phyloP scores from a whole-genome alignment of 2,888 invertebrate species.

The Deroplatys truncata region DNA sequence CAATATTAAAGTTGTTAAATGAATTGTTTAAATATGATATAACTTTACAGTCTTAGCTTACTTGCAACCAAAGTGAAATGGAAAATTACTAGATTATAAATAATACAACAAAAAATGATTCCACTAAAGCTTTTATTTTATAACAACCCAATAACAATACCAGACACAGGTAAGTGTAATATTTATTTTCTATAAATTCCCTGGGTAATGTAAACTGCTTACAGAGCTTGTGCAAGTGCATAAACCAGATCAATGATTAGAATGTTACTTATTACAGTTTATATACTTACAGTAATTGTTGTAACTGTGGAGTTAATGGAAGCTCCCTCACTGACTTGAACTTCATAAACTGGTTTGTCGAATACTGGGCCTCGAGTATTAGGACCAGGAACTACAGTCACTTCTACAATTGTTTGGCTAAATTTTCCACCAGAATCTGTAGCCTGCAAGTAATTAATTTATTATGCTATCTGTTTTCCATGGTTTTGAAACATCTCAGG shows the following conservation, averaged over 20 bases:
- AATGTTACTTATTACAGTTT: neutral
- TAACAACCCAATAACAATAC: too few relatives aligned
- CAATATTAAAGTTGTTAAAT: too few relatives aligned
- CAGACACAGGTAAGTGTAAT: too few relatives aligned
- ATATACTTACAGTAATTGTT: constrained; percentile 60
- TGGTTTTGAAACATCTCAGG: neutral
- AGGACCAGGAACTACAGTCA: constrained; percentile 77
- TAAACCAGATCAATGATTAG: neutral
- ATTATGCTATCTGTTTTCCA: neutral
- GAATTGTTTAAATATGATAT: too few relatives aligned
- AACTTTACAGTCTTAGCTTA: too few relatives aligned
- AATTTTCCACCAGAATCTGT: constrained; percentile 75
- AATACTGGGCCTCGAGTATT: constrained; percentile 79
- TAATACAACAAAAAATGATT: too few relatives aligned
- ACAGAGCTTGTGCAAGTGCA: too few relatives aligned
- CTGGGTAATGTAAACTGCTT: too few relatives aligned
- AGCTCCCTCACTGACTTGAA: constrained; percentile 85
- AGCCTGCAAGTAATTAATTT: constrained; percentile 40
- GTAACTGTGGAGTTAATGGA: constrained; percentile 81
- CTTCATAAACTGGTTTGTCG: constrained; percentile 75
- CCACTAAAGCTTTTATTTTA: too few relatives aligned
- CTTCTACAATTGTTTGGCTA: constrained; percentile 81
- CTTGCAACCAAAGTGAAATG: too few relatives aligned
- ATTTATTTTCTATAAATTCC: too few relatives aligned
- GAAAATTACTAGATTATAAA: too few relatives aligned